Evolutionary conservation across 2,888 invertebrate species (phyloP), one percentile per base, ranked within the genome.

Genomic region (Melanotus villosus): DNA sequence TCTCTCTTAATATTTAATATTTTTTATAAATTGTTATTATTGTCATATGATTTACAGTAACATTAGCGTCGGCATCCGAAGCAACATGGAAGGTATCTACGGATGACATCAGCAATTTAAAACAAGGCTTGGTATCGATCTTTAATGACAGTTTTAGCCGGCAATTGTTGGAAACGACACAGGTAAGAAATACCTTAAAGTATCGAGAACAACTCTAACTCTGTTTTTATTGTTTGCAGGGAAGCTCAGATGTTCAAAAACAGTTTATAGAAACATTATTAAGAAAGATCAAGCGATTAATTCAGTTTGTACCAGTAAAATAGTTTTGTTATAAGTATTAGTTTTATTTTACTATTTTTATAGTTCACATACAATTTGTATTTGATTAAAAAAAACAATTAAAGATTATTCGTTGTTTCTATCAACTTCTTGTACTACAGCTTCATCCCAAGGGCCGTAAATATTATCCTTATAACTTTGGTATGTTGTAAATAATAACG

Each of bases 401-500:
- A 30, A 50, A 32, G n/a, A 38, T 38, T 65, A 62, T 12, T 19
- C 21, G 18, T 38, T 30, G 26, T 60, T 45, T 32, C 16, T 57
- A 78, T 88, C 88, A 0, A 88, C 86, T 84, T 90, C 90, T 79
- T 89, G 90, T 72, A 92, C 91, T 76, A 94, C 86, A 9, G 98
- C 98, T 82, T 99, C 98, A 84, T 98, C 98, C 98, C 98, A 99
- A 0, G 98, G 98, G 0, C 98, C 98, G 84, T 98, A 93, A 72
- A 97, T 98, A 84, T 97, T 98, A 79, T 93, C 92, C 80, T 96
- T 96, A 81, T 92, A 91, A 34, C 87, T 90, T 80, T 95, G 94
- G 87, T 92, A 93, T 59, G 85, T 86, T 0, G 93, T 90, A 85
- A 94, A 96, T 81, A 91, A 88, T 1, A 89, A 81, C 0, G 96